A percentile compares a stretch with the other conserved stretches of the same genome.
Evolutionary conservation across 2,113 vertebrate species (phyloP).

Genomic region (Hippoglossus stenolepis): DNA sequence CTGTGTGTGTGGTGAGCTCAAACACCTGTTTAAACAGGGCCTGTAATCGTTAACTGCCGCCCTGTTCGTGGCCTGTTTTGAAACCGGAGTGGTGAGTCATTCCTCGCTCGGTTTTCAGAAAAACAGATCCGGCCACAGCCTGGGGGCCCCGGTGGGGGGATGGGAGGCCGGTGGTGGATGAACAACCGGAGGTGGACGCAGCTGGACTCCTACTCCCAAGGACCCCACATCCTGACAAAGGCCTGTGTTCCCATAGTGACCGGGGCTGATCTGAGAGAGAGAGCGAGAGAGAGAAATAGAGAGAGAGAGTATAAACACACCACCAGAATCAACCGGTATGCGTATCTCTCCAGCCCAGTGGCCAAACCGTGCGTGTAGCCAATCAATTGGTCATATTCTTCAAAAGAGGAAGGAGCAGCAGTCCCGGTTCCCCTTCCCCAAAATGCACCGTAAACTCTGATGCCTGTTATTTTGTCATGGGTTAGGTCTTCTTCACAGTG

Average conservation of each 20-base stretch:
- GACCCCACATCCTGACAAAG: conserved; percentile 78
- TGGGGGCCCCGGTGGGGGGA: conserved; percentile 68
- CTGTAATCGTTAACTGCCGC: conserved; percentile 61
- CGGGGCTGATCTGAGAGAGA: conserved; percentile 17
- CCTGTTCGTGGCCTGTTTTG: conserved; percentile 68
- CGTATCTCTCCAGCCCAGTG: conserved; percentile 32
- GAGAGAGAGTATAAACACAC: not conserved
- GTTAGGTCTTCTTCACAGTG: not conserved
- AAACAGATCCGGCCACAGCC: conserved; percentile 75
- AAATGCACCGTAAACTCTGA: not conserved
- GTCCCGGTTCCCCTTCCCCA: not conserved
- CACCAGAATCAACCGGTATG: conserved; percentile 37
- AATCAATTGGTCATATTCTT: conserved; percentile 52
- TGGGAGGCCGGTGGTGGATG: conserved; percentile 66
- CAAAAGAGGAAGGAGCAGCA: not conserved
- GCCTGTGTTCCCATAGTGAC: conserved; percentile 76
- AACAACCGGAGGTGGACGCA: conserved; percentile 83
- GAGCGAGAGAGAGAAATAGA: not conserved
- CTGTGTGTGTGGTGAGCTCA: conserved; percentile 42
- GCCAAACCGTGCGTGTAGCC: conserved; percentile 13
- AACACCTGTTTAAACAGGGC: conserved; percentile 75
- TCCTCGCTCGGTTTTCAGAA: conserved; percentile 69
- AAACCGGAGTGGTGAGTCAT: conserved; percentile 81
- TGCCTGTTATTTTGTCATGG: not conserved
- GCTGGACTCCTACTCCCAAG: conserved; percentile 76